Base-by-base conservation (phyloP, 2,888 invertebrate species). In the Strigamia transsilvanica region DNA sequence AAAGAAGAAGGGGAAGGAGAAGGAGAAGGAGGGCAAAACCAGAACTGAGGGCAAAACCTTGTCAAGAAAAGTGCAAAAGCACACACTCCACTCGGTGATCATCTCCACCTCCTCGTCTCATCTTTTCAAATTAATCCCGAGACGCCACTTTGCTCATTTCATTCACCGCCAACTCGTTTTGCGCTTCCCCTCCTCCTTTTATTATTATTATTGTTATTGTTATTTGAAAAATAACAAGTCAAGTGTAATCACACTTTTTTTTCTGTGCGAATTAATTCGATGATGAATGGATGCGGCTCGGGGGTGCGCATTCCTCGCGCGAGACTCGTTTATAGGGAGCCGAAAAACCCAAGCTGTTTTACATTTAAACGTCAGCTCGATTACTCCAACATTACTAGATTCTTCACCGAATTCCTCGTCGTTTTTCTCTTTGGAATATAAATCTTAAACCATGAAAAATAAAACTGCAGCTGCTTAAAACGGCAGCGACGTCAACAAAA, bases 321-420 rank as follows among this genome's bases (percentile, higher is more conserved):
- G 27, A 66, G 66, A 66, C 66, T 66, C 66, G 10, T 27, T 66
- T 66, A 23, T 21, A 27, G 15, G 27, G 12, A 27, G 12, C 6
- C n/a, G 15, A 18, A 51, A 51, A 51, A 27, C 23, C 27, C 66
- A 66, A 66, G 66, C 66, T 66, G 66, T 61, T 73, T 82, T 81
- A 79, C 82, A 84, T 61, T 83, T 82, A 66, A 82, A 80, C 23
- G 82, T 80, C 23, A 66, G 66, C 66, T 66, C 66, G 66, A 66
- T 66, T 66, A 66, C 66, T 66, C 23, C 32, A 10, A 10, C 66
- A 23, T 27, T 66, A 66, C 66, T 27, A 66, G 27, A 66, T 66
- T 66, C 66, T 66, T 66, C 5, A 3, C 6, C 66, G 66, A 66
- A 66, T 66, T 66, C 10, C 18, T 51, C 18, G 6, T n/a, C 15